Evolutionary conservation across 2,113 vertebrate species (phyloP).

Genomic region (Turnix velox): DNA sequence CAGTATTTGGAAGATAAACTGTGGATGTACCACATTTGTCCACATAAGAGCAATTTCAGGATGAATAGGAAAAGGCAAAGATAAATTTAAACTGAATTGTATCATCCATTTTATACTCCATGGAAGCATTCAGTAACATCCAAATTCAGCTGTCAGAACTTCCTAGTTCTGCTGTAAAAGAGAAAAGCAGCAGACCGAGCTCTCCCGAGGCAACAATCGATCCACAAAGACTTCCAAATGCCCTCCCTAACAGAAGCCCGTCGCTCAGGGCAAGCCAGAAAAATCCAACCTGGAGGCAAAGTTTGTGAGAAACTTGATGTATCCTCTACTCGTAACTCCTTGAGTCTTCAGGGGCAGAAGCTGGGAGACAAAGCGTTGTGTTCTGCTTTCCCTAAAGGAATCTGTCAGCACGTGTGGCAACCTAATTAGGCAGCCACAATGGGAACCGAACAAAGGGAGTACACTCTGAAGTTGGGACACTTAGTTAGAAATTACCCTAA

Average conservation of each 20-base stretch:
- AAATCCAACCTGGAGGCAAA: not conserved
- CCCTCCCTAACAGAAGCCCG: accelerated
- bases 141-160: not conserved
- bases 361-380: not conserved
- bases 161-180: not conserved
- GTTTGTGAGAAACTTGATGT: not conserved
- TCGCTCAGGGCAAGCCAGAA: not conserved
- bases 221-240: not conserved
- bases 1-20: not conserved
- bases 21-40: not conserved
- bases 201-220: not conserved
- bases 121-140: not conserved
- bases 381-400: not conserved
- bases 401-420: not conserved
- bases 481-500: not conserved
- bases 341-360: not conserved
- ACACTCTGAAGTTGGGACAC: not conserved
- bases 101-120: not conserved
- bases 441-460: not conserved
- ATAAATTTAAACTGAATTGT: not conserved
- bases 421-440: not conserved
- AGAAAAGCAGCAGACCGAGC: not conserved
- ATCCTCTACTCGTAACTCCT: not conserved
- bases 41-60: not conserved
- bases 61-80: not conserved